These are phyloP conservation scores for Ceuthmochares aereus DNA, from an alignment of 2,113 vertebrate species.

Conservation along the genomic window DNA sequence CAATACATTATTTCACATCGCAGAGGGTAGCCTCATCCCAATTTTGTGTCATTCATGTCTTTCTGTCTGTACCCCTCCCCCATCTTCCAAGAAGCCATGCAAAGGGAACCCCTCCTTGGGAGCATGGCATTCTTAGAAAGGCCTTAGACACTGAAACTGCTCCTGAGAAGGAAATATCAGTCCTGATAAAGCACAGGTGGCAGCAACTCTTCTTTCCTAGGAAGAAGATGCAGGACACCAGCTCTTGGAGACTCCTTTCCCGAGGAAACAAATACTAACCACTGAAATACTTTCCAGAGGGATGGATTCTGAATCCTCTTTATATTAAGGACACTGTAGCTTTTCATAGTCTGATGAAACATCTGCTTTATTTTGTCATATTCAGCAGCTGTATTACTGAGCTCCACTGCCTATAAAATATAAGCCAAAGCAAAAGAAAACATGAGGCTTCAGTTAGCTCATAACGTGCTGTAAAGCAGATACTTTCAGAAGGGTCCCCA, in stretches of 20 bases:
- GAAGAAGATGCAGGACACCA: background rate
- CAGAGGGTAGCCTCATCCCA: background rate
- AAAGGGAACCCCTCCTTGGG: background rate
- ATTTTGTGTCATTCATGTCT: background rate
- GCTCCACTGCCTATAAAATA: constrained; percentile 73
- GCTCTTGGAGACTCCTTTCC: background rate
- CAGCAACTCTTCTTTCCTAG: background rate
- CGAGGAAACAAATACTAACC: constrained; percentile 76
- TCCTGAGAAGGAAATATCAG: background rate
- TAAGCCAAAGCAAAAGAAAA: background rate
- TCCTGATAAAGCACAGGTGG: background rate
- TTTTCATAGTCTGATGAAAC: constrained; percentile 82
- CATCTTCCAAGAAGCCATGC: background rate
- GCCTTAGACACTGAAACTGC: background rate
- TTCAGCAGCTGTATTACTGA: constrained; percentile 61
- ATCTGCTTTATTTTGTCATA: constrained; percentile 65
- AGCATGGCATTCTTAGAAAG: background rate
- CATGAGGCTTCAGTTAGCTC: background rate
- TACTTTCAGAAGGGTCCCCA: background rate
- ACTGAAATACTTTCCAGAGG: constrained; percentile 85
- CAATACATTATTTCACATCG: background rate
- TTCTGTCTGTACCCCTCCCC: background rate
- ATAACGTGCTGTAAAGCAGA: background rate
- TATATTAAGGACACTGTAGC: constrained; percentile 77
- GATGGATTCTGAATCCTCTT: constrained; percentile 84